phyloP scores from a whole-genome alignment of 2,797 vertebrate species.

The Peromyscus eremicus region DNA sequence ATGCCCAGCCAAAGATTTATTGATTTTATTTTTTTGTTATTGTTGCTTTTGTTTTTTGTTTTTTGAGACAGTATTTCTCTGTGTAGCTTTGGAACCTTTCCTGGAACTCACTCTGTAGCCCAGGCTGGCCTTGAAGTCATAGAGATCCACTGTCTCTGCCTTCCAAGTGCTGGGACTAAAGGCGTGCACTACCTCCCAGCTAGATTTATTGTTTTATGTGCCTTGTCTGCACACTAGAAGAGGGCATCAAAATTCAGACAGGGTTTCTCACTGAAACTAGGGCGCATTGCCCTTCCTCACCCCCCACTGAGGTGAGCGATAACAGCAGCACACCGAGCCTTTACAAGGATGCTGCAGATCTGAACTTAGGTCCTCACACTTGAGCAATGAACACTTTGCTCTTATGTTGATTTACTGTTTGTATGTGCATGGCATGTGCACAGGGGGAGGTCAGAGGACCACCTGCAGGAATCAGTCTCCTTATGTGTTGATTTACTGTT shows the following conservation, averaged over 20 bases:
- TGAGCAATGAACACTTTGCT: neutral
- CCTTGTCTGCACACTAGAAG: neutral
- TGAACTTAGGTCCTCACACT: rapidly evolving
- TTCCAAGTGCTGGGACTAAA: no score
- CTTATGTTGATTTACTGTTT: no score
- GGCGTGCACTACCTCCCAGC: no score
- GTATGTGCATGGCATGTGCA: neutral
- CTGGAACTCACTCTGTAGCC: no score
- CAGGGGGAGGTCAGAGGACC: neutral
- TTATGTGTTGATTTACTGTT: no score
- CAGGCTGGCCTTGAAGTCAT: no score
- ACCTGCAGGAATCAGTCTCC: neutral
- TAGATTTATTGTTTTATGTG: neutral
- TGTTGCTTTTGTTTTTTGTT: no score
- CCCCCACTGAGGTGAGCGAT: neutral
- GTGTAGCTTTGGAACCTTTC: no score
- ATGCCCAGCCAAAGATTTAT: neutral
- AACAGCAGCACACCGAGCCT: neutral
- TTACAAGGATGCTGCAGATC: neutral
- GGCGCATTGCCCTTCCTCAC: neutral
- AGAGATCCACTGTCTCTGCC: no score
- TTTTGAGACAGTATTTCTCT: no score
- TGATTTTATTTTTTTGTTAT: no score
- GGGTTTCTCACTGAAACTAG: neutral
- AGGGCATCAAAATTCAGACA: neutral